Evolutionary conservation across 2,797 vertebrate species (phyloP).

Genomic region (Coranthus polyacanthus): DNA sequence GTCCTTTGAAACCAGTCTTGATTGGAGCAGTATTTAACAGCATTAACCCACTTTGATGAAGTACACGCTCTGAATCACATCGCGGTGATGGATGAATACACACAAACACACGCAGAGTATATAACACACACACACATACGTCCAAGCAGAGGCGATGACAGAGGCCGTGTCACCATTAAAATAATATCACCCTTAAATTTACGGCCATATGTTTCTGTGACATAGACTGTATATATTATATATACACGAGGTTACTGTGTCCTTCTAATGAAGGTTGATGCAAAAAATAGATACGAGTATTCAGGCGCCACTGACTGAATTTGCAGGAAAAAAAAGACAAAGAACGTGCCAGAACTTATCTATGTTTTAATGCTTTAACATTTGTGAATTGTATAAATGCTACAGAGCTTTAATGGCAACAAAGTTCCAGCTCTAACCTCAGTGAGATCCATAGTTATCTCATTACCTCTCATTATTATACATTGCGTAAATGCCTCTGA

Average conservation of each 20-base stretch:
- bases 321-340: too few species aligned
- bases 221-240: neutral
- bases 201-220: constrained; percentile 40
- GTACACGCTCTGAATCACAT: too few species aligned
- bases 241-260: constrained; percentile 11
- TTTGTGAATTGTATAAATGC: too few species aligned
- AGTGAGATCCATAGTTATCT: neutral
- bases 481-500: constrained; percentile 3
- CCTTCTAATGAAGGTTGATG: constrained; percentile 31
- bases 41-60: too few species aligned
- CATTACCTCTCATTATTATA: neutral
- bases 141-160: constrained; percentile 7
- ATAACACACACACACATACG: neutral
- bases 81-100: too few species aligned
- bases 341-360: too few species aligned
- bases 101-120: too few species aligned
- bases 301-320: neutral
- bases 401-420: too few species aligned
- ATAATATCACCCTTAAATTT: constrained; percentile 37
- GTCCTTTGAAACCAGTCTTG: too few species aligned
- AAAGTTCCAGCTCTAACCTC: neutral
- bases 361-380: too few species aligned
- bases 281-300: neutral
- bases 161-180: constrained; percentile 41
- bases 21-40: too few species aligned